Conservation (phyloP, 1,140 invertebrate species). For the Ceratina australensis region DNA sequence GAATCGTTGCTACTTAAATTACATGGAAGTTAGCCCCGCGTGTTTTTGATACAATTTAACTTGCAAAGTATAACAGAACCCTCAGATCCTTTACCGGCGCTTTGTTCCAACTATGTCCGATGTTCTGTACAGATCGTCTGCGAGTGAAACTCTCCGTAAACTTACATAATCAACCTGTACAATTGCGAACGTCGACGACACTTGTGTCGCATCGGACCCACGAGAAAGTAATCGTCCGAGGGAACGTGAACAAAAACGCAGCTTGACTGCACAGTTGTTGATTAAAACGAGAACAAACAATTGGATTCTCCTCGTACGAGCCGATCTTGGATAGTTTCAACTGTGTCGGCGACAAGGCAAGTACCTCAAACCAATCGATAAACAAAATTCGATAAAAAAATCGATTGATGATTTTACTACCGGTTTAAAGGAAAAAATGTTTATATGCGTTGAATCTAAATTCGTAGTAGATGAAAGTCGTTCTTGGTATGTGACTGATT, state of each 20-base stretch:
- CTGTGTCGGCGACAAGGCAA: background rate
- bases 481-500: background rate
- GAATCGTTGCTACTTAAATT: background rate
- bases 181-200: conserved; percentile 29
- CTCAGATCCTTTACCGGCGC: background rate
- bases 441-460: too few relatives aligned
- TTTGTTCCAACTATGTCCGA: background rate
- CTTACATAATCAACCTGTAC: conserved; percentile 14
- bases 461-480: background rate
- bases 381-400: too few relatives aligned
- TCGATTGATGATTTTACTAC: too few relatives aligned
- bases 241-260: background rate
- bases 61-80: conserved; percentile 5
- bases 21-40: background rate
- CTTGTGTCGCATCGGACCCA: background rate
- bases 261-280: background rate
- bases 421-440: too few relatives aligned
- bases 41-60: conserved; percentile 8
- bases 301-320: background rate
- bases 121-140: background rate
- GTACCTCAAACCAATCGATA: background rate
- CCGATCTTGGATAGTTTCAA: too few relatives aligned
- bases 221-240: background rate
- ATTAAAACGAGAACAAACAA: background rate
- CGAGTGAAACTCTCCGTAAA: conserved; percentile 3